A percentile compares a stretch with the other conserved stretches of the same genome.
phyloP scores from a whole-genome alignment of 1,140 invertebrate species.

The Pogonomyrmex barbatus region DNA sequence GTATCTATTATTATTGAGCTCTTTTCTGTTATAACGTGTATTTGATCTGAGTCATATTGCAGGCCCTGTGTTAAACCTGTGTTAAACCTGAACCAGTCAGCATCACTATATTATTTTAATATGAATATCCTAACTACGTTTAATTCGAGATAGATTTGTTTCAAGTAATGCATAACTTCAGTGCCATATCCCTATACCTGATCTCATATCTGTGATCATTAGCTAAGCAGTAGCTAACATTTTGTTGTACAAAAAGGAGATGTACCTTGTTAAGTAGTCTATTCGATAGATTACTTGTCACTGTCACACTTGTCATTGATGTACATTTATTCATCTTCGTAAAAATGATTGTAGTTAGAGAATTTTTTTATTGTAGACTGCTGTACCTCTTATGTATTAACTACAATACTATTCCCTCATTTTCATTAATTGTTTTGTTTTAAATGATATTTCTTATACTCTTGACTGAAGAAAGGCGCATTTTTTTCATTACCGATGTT shows the following conservation, averaged over 20 bases:
- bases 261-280: constrained; percentile 75
- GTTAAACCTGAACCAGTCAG: constrained; percentile 62
- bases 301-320: constrained; percentile 57
- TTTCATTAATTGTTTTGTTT: constrained; percentile 22
- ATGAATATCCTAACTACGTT: constrained; percentile 47
- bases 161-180: constrained; percentile 67
- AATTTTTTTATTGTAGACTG: constrained; percentile 34
- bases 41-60: constrained; percentile 44
- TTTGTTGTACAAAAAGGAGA: constrained; percentile 76
- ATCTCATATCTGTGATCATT: constrained; percentile 81
- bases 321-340: constrained; percentile 48
- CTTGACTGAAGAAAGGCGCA: constrained; percentile 16
- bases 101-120: constrained; percentile 56
- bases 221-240: constrained; percentile 74
- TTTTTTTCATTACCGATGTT: constrained; percentile 29
- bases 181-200: constrained; percentile 80
- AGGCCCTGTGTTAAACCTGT: constrained; percentile 56
- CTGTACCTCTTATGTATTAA: constrained; percentile 50
- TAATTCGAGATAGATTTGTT: constrained; percentile 52
- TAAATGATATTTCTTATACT: constrained; percentile 5
- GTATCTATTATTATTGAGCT: constrained; percentile 52
- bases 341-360: constrained; percentile 55
- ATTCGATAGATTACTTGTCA: constrained; percentile 49
- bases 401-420: neutral
- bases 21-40: constrained; percentile 36